These are phyloP conservation scores for Mythimna ferrago DNA, from an alignment of 2,888 invertebrate species.

Conservation along the genomic window DNA sequence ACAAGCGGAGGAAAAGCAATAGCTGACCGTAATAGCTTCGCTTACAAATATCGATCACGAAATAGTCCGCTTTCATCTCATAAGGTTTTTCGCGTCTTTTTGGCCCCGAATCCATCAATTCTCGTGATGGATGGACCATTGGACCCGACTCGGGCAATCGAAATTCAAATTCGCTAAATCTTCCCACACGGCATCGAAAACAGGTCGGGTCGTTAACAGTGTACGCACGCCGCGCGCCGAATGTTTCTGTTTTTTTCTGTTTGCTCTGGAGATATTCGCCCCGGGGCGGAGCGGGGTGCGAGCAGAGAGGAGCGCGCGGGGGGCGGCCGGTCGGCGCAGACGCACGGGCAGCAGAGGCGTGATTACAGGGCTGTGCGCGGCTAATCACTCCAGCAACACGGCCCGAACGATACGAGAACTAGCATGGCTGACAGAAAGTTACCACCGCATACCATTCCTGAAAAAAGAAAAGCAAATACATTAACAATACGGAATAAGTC, in stretches of 20 bases:
- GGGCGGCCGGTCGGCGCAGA: conserved; percentile 82
- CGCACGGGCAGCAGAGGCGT: conserved; percentile 87
- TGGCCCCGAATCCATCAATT: conserved; percentile 90
- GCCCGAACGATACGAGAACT: conserved; percentile 68
- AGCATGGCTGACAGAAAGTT: conserved; percentile 68
- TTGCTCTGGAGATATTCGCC: conserved; percentile 87
- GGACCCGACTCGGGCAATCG: conserved; percentile 83
- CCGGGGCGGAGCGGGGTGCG: conserved; percentile 69
- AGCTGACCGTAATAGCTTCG: conserved; percentile 81
- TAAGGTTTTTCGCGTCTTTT: conserved; percentile 84
- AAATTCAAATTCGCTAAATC: conserved; percentile 91
- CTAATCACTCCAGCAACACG: conserved; percentile 88
- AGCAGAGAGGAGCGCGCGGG: conserved; percentile 55
- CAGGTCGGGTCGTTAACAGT: conserved; percentile 89
- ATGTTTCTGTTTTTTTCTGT: conserved; percentile 82
- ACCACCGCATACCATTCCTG: conserved; percentile 1
- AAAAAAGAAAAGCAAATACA: not conserved
- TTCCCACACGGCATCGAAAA: conserved; percentile 89
- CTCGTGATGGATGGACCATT: conserved; percentile 88
- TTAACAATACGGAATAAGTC: not conserved
- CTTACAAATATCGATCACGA: conserved; percentile 84
- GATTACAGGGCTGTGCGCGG: conserved; percentile 87
- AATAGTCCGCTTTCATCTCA: conserved; percentile 87
- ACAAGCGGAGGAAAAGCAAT: conserved; percentile 72
- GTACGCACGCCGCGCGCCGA: conserved; percentile 74